Base-by-base conservation (phyloP, 2,113 vertebrate species). In the Enhydra lutris region DNA sequence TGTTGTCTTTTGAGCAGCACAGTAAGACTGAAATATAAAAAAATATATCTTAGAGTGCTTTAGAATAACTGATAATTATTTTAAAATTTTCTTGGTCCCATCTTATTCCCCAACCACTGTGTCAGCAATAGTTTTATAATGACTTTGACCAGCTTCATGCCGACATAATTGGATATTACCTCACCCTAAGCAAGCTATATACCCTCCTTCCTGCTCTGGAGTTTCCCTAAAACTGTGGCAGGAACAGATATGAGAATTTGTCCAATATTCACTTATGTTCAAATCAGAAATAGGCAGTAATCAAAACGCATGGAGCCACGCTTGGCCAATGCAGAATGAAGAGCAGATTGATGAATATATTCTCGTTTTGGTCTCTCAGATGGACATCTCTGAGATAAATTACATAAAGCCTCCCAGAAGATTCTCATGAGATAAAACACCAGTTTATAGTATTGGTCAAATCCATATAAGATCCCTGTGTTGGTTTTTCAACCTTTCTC, bases 21-120 rank as follows among this genome's bases (percentile, higher is more conserved):
- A 95, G 52, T 69, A 91, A 89, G 83, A 61, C 47, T 92, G 24
- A 94, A 71, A 34, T 83, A 18, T 76, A 82, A 89, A 69, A 94
- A 83, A 83, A 17, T 80, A 14, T 39, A 57, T 57, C 15, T 9
- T 14, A 59, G 13, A 17, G 31, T 69, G 23, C n/a, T 47, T 73
- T 45, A 31, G 4, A 6, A 57, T 7, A 89, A 69, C 6, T 21
- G 3, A 12, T 42, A 36, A 57, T 4, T 18, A 78, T 52, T 63
- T 83, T 12, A 91, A 91, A 94, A 59, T 61, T 6, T 45, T 31
- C 21, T 65, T 86, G 36, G 17, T 14, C 4, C 18, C 31, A 69
- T 76, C 23, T 93, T 24, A 86, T 45, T 69, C 5, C 23, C 34
- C 20, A 93, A 17, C 6, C 20, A 23, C 18, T 74, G 31, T 11